A percentile compares a stretch with the other conserved stretches of the same genome.
phyloP scores from a whole-genome alignment of 1,140 invertebrate genomes.

The Caenorhabditis tropicalis region DNA sequence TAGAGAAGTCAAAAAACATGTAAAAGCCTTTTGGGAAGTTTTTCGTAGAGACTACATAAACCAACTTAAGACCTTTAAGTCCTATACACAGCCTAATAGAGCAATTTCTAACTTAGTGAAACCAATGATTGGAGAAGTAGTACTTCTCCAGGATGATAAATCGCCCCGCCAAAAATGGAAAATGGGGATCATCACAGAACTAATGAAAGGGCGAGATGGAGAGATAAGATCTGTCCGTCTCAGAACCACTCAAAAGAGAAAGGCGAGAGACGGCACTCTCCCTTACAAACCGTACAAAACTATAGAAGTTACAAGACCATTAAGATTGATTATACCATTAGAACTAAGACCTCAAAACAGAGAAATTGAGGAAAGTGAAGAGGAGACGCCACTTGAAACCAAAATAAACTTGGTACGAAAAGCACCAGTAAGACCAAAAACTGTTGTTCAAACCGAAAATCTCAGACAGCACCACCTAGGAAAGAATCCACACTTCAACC shows the following conservation, averaged over 20 bases:
- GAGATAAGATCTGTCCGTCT: slow-evolving; percentile 12
- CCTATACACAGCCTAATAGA: not conserved
- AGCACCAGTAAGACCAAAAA: too few species aligned
- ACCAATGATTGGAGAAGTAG: slow-evolving; percentile 26
- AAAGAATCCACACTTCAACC: too few species aligned
- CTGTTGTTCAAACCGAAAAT: too few species aligned
- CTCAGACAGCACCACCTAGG: too few species aligned
- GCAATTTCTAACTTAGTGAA: not conserved
- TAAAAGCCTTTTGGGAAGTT: not conserved
- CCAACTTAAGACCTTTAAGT: not conserved
- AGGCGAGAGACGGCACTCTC: not conserved
- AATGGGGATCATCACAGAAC: slow-evolving; percentile 34
- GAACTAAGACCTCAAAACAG: slow-evolving; percentile 13
- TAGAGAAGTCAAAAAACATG: not conserved
- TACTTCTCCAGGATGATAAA: slow-evolving; percentile 22
- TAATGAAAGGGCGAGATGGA: slow-evolving; percentile 10
- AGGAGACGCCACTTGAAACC: not conserved
- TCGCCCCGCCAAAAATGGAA: slow-evolving; percentile 19
- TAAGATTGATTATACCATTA: not conserved
- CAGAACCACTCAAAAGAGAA: not conserved
- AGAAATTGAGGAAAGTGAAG: not conserved
- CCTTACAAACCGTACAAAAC: too few species aligned
- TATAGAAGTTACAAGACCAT: too few species aligned
- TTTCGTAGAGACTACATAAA: not conserved
- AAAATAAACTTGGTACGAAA: too few species aligned